phyloP scores from a whole-genome alignment of 2,888 invertebrate species.

The Acholoe squamosa region DNA sequence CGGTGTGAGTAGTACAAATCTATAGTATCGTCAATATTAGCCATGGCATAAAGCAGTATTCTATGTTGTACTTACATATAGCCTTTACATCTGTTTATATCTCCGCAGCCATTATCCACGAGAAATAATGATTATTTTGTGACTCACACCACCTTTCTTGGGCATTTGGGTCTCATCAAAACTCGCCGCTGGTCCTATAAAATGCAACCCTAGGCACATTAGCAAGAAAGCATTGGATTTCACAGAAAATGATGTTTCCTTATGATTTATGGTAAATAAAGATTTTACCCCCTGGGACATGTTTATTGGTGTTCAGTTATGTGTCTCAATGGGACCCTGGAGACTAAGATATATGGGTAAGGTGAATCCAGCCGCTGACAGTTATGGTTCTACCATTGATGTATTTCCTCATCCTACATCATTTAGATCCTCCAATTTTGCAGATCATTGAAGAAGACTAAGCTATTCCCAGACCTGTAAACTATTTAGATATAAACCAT shows the following conservation, averaged over 20 bases:
- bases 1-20: too few species aligned
- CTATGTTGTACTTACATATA: too few species aligned
- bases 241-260: neutral
- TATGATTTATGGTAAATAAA: conserved; percentile 13
- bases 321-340: neutral
- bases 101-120: too few species aligned
- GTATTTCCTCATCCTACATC: neutral
- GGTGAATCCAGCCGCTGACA: neutral
- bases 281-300: neutral
- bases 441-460: neutral
- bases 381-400: neutral
- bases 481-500: too few species aligned
- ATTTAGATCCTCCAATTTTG: neutral
- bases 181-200: neutral
- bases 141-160: too few species aligned
- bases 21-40: too few species aligned
- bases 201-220: neutral
- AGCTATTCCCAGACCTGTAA: too few species aligned
- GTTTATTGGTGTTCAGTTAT: neutral
- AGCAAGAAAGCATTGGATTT: neutral
- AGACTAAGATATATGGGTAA: neutral
- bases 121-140: too few species aligned
- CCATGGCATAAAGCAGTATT: too few species aligned
- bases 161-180: too few species aligned
- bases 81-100: too few species aligned